Percentiles rank a stretch among this genome's conserved stretches.
phyloP scores from a whole-genome alignment of 2,113 vertebrate genomes.

The Laticauda colubrina region DNA sequence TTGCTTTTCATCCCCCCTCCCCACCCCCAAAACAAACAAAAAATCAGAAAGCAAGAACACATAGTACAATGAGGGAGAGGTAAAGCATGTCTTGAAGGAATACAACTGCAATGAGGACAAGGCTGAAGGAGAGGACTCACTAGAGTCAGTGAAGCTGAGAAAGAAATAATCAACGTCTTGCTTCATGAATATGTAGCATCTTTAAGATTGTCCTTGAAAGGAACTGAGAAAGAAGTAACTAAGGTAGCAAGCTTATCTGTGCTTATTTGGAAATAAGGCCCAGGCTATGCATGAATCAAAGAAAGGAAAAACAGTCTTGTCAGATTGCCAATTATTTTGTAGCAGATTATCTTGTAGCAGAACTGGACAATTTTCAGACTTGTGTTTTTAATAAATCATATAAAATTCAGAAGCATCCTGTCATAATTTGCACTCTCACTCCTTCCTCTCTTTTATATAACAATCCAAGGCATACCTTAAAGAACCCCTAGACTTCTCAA shows the following conservation, averaged over 20 bases:
- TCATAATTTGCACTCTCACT: not conserved
- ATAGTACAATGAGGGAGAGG: not conserved
- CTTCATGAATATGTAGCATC: slow-evolving; percentile 30
- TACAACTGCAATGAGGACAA: slow-evolving; percentile 38
- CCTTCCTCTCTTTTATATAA: not conserved
- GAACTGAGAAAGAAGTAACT: slow-evolving; percentile 8
- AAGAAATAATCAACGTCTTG: slow-evolving; percentile 8
- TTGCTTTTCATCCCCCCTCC: slow-evolving; percentile 64
- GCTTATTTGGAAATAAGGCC: not conserved
- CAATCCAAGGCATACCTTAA: not conserved
- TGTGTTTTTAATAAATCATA: not conserved
- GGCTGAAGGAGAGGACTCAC: slow-evolving; percentile 30
- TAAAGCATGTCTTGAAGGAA: slow-evolving; percentile 32
- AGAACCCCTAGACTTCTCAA: not conserved
- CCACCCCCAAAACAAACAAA: slow-evolving; percentile 40
- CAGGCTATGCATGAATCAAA: not conserved
- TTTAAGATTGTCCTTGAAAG: slow-evolving; percentile 32
- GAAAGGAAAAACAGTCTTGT: not conserved
- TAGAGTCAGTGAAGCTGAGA: slow-evolving; percentile 32
- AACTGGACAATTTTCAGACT: not conserved
- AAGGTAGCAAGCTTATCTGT: not conserved
- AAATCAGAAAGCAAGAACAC: slow-evolving; percentile 15
- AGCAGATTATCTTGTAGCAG: not conserved
- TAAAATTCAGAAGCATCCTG: not conserved
- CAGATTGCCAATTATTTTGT: not conserved